A percentile compares a stretch with the other conserved stretches of the same genome.
These are phyloP conservation scores for Cepphus grylle DNA, from an alignment of 2,113 vertebrate genomes.

Conservation along the genomic window DNA sequence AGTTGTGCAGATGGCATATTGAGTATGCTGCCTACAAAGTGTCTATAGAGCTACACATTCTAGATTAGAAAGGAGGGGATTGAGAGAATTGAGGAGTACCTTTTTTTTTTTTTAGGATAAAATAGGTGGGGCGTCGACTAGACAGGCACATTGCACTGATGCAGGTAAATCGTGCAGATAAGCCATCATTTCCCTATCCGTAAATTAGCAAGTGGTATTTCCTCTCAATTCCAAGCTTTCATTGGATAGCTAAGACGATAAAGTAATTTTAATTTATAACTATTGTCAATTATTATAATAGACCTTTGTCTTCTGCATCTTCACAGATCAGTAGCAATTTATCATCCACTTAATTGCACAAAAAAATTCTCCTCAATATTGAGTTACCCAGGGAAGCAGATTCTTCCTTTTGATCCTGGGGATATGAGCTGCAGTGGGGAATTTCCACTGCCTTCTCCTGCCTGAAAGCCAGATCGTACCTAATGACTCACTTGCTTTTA, in stretches of 20 bases:
- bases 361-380: background rate
- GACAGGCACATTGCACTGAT: background rate
- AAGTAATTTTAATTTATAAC: background rate
- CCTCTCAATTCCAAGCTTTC: background rate
- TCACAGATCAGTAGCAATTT: background rate
- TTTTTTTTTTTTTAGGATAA: background rate
- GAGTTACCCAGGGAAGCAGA: background rate
- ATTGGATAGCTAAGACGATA: background rate
- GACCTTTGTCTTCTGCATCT: background rate
- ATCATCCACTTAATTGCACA: slow-evolving; percentile 4
- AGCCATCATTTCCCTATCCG: background rate
- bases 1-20: background rate
- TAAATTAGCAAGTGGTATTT: background rate
- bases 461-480: background rate
- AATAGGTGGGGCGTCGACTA: background rate
- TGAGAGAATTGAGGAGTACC: background rate
- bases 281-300: background rate
- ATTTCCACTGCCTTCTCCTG: background rate
- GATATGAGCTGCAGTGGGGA: background rate
- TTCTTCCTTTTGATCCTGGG: background rate
- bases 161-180: background rate
- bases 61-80: background rate
- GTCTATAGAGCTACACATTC: background rate
- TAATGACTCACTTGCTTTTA: background rate
- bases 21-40: background rate